Percentiles rank a stretch among this genome's conserved stretches.
Conservation (phyloP, 2,797 vertebrate genomes). For the Syndactyla subalaris region DNA sequence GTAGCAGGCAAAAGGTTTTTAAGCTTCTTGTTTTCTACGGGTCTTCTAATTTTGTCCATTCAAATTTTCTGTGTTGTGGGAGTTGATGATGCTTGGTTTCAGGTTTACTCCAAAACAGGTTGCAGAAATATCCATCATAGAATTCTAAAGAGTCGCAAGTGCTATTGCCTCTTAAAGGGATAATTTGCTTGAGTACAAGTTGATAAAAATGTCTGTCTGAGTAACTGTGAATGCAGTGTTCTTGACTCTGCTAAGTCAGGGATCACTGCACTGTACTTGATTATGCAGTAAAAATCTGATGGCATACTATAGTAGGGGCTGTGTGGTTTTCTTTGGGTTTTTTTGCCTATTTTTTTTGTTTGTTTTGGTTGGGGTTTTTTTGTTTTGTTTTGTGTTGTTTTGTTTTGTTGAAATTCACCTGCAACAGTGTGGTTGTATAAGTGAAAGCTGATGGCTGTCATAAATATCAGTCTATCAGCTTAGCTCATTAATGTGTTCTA, state of each 20-base stretch:
- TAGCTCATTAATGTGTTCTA: background rate
- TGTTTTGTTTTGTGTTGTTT: background rate
- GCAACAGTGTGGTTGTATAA: background rate
- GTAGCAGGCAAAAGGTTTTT: background rate
- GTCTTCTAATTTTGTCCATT: background rate
- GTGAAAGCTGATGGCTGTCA: background rate
- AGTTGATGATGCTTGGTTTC: background rate
- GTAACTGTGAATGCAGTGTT: background rate
- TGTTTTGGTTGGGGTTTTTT: background rate
- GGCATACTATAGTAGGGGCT: background rate
- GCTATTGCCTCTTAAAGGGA: background rate
- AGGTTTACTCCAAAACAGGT: background rate
- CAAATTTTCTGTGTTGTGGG: background rate
- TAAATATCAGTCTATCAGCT: background rate
- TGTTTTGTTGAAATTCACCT: background rate
- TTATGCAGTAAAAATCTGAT: background rate
- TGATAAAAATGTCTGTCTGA: background rate
- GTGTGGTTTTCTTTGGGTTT: background rate
- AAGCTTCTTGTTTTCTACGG: background rate
- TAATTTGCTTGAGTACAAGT: background rate
- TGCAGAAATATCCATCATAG: background rate
- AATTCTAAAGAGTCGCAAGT: background rate
- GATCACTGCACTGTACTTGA: background rate
- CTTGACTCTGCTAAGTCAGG: background rate
- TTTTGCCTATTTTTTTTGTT: background rate